Percentiles rank a stretch among this genome's conserved stretches.
Conservation (phyloP, 92 coral and sea anemone genomes). For the Diadumene lineata region DNA sequence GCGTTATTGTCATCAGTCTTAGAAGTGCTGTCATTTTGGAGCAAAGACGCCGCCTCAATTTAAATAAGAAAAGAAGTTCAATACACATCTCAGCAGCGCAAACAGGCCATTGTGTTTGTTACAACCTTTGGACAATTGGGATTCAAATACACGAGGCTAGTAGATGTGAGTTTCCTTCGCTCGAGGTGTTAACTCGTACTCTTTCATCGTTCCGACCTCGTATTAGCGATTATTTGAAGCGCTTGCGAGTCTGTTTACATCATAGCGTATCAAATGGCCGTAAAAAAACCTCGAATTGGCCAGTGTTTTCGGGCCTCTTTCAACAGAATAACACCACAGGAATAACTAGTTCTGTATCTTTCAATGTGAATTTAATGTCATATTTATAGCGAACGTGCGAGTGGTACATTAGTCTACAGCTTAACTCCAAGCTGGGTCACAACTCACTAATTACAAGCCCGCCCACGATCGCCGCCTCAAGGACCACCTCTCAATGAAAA, state of each 20-base stretch:
- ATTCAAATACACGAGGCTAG: conserved; percentile 87
- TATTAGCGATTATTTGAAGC: conserved; percentile 55
- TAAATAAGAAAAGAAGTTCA: conserved; percentile 93
- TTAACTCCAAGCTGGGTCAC: conserved; percentile 65
- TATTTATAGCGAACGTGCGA: conserved; percentile 44
- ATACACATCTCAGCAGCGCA: conserved; percentile 86
- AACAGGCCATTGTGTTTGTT: conserved; percentile 93
- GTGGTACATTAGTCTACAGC: conserved; percentile 41
- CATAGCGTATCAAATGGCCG: conserved; percentile 53
- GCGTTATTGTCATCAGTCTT: conserved; percentile 93
- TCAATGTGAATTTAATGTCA: conserved; percentile 72
- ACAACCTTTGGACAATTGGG: conserved; percentile 96
- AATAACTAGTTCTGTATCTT: conserved; percentile 50
- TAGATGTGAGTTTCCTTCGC: conserved; percentile 72
- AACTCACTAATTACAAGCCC: conserved; percentile 93
- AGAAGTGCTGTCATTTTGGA: conserved; percentile 94
- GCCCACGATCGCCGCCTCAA: conserved; percentile 91
- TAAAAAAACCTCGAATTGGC: conserved; percentile 35
- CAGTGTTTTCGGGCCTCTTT: conserved; percentile 70
- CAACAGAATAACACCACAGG: conserved; percentile 33
- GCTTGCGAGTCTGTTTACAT: conserved; percentile 68
- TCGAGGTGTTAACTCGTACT: conserved; percentile 78
- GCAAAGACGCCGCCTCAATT: conserved; percentile 99
- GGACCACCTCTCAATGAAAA: conserved; percentile 65
- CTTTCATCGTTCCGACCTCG: conserved; percentile 96